Evolutionary conservation across 2,797 vertebrate species (phyloP).

Genomic region (Sebastes oblongus): DNA sequence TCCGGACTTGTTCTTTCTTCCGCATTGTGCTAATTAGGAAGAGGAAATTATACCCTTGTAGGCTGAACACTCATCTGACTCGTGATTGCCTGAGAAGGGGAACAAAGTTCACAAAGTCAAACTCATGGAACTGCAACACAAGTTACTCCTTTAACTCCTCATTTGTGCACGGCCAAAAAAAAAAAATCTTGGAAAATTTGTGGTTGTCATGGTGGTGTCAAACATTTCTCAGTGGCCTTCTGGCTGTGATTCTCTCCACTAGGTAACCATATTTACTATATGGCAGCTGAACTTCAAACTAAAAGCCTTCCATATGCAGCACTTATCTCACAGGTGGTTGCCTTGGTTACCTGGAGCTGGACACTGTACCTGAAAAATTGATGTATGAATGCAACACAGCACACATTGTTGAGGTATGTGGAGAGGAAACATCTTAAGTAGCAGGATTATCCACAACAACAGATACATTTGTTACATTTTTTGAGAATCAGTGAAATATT

Average conservation of each 20-base stretch:
- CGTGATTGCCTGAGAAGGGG: neutral
- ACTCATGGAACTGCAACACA: neutral
- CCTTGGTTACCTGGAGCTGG: slow-evolving; percentile 38
- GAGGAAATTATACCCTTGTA: slow-evolving; percentile 25
- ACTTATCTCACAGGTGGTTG: slow-evolving; percentile 40
- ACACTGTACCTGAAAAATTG: slow-evolving; percentile 23
- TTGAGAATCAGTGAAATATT: slow-evolving; percentile 15
- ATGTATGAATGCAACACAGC: slow-evolving; percentile 10
- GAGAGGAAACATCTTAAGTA: neutral
- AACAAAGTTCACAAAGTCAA: slow-evolving; percentile 16
- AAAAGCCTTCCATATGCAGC: slow-evolving; percentile 24
- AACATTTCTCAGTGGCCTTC: neutral
- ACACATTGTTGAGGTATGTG: neutral
- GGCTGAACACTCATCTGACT: slow-evolving; percentile 25
- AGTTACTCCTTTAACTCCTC: neutral
- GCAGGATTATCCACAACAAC: neutral
- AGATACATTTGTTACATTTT: neutral
- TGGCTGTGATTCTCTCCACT: neutral
- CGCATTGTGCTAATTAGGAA: slow-evolving; percentile 35
- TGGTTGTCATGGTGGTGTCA: neutral
- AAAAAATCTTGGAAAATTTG: neutral
- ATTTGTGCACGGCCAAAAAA: neutral
- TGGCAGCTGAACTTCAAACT: slow-evolving; percentile 17
- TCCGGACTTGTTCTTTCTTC: slow-evolving; percentile 1
- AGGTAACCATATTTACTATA: neutral